Evolutionary conservation across 2,113 vertebrate species (phyloP).

Genomic region (Pachypanchax playfairii): DNA sequence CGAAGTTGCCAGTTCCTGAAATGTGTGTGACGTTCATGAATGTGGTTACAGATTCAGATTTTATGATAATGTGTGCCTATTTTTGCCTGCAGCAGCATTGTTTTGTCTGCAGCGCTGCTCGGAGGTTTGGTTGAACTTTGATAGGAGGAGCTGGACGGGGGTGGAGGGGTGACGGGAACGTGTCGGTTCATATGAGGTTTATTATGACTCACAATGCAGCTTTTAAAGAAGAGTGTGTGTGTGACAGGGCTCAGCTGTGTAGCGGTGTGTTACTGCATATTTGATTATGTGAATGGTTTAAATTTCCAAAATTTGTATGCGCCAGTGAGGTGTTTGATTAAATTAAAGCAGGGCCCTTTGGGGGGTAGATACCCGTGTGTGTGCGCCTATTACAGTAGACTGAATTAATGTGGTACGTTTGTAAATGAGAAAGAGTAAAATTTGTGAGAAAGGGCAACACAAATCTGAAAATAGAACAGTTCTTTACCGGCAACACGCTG

Average conservation of each 20-base stretch:
- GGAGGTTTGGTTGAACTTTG: constrained; percentile 48
- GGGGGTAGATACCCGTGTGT: constrained; percentile 15
- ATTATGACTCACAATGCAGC: constrained; percentile 46
- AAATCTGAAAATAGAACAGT: constrained; percentile 23
- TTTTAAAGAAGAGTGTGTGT: constrained; percentile 19
- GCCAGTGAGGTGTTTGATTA: constrained; percentile 50
- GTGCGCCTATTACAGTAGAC: constrained; percentile 49
- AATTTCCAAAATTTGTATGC: constrained; percentile 58
- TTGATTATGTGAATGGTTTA: constrained; percentile 69
- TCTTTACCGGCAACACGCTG: neutral
- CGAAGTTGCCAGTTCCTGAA: too few species aligned
- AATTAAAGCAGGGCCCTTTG: constrained; percentile 50
- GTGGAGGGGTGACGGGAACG: constrained; percentile 15
- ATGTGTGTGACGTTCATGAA: neutral
- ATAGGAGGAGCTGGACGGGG: constrained; percentile 19
- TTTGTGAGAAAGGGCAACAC: constrained; percentile 34
- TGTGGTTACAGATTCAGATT: constrained; percentile 16
- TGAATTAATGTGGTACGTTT: constrained; percentile 62
- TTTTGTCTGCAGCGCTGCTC: constrained; percentile 56
- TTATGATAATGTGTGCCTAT: constrained; percentile 41
- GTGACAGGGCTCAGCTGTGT: constrained; percentile 51
- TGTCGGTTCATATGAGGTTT: constrained; percentile 47
- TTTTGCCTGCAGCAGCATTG: constrained; percentile 44
- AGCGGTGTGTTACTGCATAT: constrained; percentile 39
- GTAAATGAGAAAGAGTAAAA: constrained; percentile 55